Evolutionary conservation across 2,797 vertebrate genomes (phyloP).

Genomic region (Alcedo quadribrachys): DNA sequence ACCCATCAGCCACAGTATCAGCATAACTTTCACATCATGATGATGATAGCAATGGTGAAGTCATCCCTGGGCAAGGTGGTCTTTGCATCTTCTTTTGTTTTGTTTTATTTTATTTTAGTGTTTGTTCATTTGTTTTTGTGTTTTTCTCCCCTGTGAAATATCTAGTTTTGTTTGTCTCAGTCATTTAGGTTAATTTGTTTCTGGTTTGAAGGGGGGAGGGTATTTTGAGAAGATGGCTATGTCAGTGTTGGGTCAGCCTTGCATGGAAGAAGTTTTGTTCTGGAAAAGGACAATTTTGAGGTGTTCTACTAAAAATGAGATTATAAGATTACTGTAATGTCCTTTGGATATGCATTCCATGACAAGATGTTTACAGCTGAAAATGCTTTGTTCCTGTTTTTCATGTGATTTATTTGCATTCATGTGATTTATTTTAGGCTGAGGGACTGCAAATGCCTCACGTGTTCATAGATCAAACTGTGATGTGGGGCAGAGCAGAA

Average conservation of each 20-base stretch:
- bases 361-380: not conserved
- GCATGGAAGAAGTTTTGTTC: not conserved
- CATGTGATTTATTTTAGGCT: not conserved
- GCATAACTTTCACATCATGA: not conserved
- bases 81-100: not conserved
- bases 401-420: not conserved
- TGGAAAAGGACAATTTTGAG: not conserved
- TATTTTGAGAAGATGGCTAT: not conserved
- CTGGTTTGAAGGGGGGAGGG: not conserved
- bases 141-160: not conserved
- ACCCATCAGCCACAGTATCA: not conserved
- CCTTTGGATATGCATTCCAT: not conserved
- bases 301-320: not conserved
- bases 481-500: not conserved
- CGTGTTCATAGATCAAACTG: not conserved
- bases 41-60: not conserved
- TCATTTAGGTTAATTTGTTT: not conserved
- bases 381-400: not conserved
- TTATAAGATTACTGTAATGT: not conserved
- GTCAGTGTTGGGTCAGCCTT: not conserved
- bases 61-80: not conserved
- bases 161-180: not conserved
- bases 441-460: not conserved
- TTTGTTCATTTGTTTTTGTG: not conserved
- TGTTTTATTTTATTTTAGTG: not conserved